phyloP scores from a whole-genome alignment of 2,113 vertebrate species.

The Lontra canadensis region DNA sequence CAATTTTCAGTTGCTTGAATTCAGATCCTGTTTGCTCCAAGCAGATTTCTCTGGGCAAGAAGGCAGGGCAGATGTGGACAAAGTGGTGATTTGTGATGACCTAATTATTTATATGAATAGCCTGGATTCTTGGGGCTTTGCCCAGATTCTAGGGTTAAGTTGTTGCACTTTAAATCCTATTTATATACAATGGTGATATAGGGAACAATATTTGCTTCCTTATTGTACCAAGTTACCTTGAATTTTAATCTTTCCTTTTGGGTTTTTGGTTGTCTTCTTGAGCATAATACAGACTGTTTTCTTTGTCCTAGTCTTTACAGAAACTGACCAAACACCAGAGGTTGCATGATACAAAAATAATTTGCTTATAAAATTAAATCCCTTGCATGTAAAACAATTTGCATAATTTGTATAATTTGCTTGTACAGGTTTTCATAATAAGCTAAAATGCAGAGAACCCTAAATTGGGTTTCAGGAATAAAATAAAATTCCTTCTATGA shows the following conservation, averaged over 20 bases:
- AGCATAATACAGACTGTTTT: background rate
- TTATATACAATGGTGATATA: background rate
- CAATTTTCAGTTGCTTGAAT: conserved; percentile 14
- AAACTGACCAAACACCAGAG: background rate
- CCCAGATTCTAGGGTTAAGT: background rate
- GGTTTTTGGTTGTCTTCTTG: background rate
- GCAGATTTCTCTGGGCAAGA: background rate
- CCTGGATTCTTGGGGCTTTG: background rate
- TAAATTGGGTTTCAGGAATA: background rate
- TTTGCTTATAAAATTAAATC: background rate
- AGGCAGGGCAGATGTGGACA: background rate
- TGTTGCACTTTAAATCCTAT: background rate
- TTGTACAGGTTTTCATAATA: background rate
- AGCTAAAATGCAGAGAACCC: background rate
- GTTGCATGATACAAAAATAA: background rate
- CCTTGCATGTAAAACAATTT: background rate
- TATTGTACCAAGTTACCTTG: background rate
- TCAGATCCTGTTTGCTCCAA: background rate
- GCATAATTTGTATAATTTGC: background rate
- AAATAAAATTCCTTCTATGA: conserved; percentile 3
- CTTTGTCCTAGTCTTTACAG: background rate
- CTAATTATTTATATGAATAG: background rate
- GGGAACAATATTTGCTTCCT: background rate
- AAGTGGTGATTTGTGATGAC: background rate
- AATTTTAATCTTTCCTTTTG: conserved; percentile 25